Conservation (phyloP, 2,797 vertebrate species). For the Pseudochirops corinnae region DNA sequence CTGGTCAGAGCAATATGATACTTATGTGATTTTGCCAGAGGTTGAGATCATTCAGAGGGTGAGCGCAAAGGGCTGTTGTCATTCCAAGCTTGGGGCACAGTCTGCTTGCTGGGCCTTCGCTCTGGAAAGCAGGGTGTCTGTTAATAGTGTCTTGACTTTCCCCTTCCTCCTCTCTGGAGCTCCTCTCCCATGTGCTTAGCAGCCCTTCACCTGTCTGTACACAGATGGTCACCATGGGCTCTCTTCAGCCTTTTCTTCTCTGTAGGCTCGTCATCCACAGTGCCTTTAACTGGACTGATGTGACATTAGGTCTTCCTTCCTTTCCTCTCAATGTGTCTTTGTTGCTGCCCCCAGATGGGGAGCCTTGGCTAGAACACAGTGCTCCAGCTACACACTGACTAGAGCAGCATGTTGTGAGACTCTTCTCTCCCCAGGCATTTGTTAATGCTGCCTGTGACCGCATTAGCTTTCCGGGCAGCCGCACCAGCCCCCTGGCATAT, state of each 20-base stretch:
- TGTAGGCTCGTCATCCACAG: neutral
- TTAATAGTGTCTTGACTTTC: too few species aligned
- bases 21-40: neutral
- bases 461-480: neutral
- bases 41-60: too few species aligned
- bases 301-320: too few species aligned
- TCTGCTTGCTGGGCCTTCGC: too few species aligned
- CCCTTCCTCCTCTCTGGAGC: neutral
- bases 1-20: neutral
- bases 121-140: too few species aligned
- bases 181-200: neutral
- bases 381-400: neutral
- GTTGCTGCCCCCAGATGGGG: neutral
- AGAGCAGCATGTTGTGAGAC: neutral
- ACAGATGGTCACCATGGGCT: too few species aligned
- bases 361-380: neutral
- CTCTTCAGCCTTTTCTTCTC: neutral
- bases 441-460: too few species aligned
- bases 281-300: neutral
- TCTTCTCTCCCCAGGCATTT: too few species aligned
- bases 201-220: neutral
- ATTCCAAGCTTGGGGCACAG: neutral
- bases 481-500: neutral
- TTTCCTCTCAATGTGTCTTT: too few species aligned
- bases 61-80: neutral